Percentiles rank a stretch among this genome's conserved stretches.
phyloP scores from a whole-genome alignment of 1,140 invertebrate species.

The Neotoxoptera formosana region DNA sequence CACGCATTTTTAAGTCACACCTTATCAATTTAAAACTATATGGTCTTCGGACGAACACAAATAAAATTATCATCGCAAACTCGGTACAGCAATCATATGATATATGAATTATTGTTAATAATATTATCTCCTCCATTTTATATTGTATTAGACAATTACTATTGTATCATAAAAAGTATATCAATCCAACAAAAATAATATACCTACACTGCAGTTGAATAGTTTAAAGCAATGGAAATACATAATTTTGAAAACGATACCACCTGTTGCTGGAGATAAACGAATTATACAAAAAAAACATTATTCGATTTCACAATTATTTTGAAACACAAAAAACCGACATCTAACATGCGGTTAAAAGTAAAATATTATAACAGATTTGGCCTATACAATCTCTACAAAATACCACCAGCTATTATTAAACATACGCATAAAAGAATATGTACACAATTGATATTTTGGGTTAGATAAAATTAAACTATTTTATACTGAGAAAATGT shows the following conservation, averaged over 20 bases:
- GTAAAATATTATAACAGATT: neutral
- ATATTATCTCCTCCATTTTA: neutral
- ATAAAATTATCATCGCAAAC: neutral
- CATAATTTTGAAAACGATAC: neutral
- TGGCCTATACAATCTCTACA: neutral
- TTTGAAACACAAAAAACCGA: neutral
- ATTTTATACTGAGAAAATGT: neutral
- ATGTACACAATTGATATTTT: neutral
- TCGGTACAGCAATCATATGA: neutral
- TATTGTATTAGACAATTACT: neutral
- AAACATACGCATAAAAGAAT: neutral
- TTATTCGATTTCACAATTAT: neutral
- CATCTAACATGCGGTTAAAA: neutral
- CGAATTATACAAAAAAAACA: neutral
- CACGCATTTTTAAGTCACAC: neutral
- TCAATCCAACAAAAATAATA: neutral
- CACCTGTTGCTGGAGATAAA: neutral
- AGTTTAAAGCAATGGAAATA: neutral
- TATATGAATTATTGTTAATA: neutral
- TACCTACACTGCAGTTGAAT: neutral
- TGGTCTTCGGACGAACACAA: neutral
- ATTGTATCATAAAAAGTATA: neutral
- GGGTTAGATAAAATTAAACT: neutral
- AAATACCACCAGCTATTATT: neutral
- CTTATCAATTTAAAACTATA: neutral